phyloP scores from a whole-genome alignment of 2,113 vertebrate species.

The Gobio gobio region DNA sequence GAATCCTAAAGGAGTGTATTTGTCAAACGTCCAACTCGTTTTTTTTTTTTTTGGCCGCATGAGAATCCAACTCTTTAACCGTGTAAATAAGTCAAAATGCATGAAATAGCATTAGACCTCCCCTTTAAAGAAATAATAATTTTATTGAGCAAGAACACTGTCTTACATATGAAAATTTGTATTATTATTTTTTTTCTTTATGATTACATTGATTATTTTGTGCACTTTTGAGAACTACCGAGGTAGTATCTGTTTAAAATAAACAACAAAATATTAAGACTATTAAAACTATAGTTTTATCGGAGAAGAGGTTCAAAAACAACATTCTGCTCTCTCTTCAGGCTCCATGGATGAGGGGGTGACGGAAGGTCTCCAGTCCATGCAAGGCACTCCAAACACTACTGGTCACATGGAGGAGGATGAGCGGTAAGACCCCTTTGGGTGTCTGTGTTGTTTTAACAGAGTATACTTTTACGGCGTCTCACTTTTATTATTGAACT shows the following conservation, averaged over 20 bases:
- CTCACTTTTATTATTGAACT: slow-evolving; percentile 47
- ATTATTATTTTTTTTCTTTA: no score
- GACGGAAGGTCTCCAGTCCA: slow-evolving; percentile 82
- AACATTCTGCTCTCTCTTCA: slow-evolving; percentile 59
- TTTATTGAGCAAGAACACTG: neutral
- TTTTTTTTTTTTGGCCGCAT: no score
- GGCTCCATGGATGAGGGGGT: slow-evolving; percentile 90
- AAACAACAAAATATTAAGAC: neutral
- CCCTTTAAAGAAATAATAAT: neutral
- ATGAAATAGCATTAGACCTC: no score
- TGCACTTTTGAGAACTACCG: neutral
- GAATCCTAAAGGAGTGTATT: no score
- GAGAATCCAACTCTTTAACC: no score
- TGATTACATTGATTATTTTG: neutral
- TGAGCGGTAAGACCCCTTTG: slow-evolving; percentile 74
- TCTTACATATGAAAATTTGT: no score
- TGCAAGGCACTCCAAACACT: slow-evolving; percentile 81
- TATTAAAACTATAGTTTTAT: neutral
- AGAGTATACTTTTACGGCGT: slow-evolving; percentile 45
- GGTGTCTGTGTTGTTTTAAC: slow-evolving; percentile 37
- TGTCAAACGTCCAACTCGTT: no score
- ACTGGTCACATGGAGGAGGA: slow-evolving; percentile 84
- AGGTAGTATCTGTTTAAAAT: neutral
- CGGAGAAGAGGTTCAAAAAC: neutral
- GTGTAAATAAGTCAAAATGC: no score